Evolutionary conservation across 2,113 vertebrate species (phyloP).

Genomic region (Thermophis baileyi): DNA sequence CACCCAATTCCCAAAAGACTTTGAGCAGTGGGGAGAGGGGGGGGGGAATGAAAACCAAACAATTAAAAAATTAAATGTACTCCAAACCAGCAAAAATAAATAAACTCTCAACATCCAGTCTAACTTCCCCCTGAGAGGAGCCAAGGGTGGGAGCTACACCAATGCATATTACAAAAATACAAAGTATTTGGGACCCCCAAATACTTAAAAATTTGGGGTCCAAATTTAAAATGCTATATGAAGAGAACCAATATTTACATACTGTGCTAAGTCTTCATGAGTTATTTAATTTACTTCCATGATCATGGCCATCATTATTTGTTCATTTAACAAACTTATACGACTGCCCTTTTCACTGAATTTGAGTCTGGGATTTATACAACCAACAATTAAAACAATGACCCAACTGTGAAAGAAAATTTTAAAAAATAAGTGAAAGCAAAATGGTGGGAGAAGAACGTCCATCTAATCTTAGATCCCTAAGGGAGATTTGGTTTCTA

Average conservation of each 20-base stretch:
- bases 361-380: not conserved
- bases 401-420: not conserved
- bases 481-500: not conserved
- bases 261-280: not conserved
- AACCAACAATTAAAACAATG: not conserved
- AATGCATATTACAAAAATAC: too few species aligned
- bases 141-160: not conserved
- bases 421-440: not conserved
- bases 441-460: not conserved
- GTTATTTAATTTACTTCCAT: not conserved
- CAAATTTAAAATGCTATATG: not conserved
- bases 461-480: not conserved
- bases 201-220: not conserved
- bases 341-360: not conserved
- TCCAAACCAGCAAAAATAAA: not conserved
- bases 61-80: not conserved
- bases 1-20: not conserved
- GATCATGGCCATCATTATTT: not conserved
- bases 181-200: not conserved
- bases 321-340: not conserved
- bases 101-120: not conserved
- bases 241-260: not conserved
- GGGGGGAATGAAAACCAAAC: not conserved
- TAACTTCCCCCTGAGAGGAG: not conserved
- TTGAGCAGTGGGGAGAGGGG: not conserved